Evolutionary conservation across 2,888 invertebrate genomes (phyloP), one percentile per base, ranked within the genome.

Genomic region (Lithosia quadra): DNA sequence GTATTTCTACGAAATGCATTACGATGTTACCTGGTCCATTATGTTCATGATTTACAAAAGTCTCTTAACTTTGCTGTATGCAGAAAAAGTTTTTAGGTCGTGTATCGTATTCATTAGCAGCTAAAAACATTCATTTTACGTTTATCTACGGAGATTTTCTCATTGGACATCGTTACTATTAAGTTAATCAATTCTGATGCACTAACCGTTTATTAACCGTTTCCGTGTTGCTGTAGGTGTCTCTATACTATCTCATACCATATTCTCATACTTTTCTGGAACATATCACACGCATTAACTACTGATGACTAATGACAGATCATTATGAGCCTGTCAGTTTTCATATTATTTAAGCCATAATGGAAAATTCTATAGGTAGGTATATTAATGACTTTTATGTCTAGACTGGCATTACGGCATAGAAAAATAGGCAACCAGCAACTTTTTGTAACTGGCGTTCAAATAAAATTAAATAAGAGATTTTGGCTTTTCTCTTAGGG

Each of bases 1-100:
- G 84, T 80, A 81, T 82, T 83, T 78, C 78, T 69, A 75, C 75
- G 65, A 81, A 75, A 74, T 72, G 74, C 68, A 73, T 82, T 77
- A 76, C 69, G 72, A 72, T 62, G 58, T 75, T 84, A 82, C 82
- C 84, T 80, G 78, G 63, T 66, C 77, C 74, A 80, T 82, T 82
- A 77, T 71, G 65, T 69, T 65, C 68, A 72, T 71, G 56, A 67
- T 72, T 76, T 68, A 73, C 67, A 72, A 77, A 79, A 79, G 72
- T 72, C 60, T 70, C 21, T n/a, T 67, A 63, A 73, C 63, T 65
- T 57, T 55, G 49, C 24, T 68, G 73, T 70, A 59, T 33, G 60
- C 68, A 22, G 56, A 74, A 67, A 67, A 75, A 53, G 62, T 62
- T 63, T 65, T 24, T 24, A 22, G 15, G 55, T 33, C 53, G 33